Conservation (phyloP, 1,140 invertebrate species). For the Drosophila bocki region DNA sequence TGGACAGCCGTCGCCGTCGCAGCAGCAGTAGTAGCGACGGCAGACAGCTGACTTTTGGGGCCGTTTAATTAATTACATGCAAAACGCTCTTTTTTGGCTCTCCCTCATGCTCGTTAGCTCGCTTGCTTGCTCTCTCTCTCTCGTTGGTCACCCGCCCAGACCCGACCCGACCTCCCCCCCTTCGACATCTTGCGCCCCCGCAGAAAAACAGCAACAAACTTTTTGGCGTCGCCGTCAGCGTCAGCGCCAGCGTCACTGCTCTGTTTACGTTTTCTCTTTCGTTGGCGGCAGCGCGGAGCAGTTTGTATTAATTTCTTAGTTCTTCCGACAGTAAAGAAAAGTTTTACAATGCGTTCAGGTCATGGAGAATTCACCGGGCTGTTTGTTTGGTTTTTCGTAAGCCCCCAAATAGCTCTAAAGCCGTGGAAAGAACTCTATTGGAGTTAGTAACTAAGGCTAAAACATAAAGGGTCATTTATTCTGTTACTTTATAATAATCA, state of each 20-base stretch:
- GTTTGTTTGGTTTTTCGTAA: not conserved
- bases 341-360: constrained; percentile 36
- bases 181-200: not conserved
- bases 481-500: not conserved
- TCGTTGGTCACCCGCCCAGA: constrained; percentile 4
- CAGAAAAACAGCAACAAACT: constrained; percentile 63
- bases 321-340: constrained; percentile 42
- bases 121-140: constrained; percentile 39
- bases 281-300: constrained; percentile 62
- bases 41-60: constrained; percentile 76
- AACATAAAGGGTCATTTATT: not conserved
- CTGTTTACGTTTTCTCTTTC: constrained; percentile 77
- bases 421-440: not conserved
- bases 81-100: constrained; percentile 52
- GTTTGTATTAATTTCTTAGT: constrained; percentile 60
- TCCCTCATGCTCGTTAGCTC: constrained; percentile 45
- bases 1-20: constrained; percentile 54
- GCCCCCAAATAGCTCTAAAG: not conserved
- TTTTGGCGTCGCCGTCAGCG: constrained; percentile 56
- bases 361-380: constrained; percentile 10
- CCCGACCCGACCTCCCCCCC: not conserved
- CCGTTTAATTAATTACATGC: constrained; percentile 79
- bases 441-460: not conserved
- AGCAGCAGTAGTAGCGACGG: constrained; percentile 35
- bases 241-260: constrained; percentile 45